Evolutionary conservation across 35 echinoderm and acorn worm species (phyloP).

Genomic region (Apostichopus japonicus): DNA sequence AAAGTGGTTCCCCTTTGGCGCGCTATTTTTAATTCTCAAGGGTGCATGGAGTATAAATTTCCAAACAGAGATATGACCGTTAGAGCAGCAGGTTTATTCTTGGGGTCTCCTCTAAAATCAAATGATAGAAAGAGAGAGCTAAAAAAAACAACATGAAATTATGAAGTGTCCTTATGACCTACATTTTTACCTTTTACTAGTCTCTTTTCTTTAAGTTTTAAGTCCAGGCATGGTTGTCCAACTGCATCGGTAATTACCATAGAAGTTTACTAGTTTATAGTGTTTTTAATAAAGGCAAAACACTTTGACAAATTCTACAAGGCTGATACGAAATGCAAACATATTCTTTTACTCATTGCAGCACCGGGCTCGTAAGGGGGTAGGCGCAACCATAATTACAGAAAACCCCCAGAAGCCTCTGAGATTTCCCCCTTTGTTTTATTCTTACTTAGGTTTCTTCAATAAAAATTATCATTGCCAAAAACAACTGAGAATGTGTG

Average conservation of each 20-base stretch:
- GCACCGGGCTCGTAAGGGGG: not conserved
- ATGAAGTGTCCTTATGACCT: conserved; percentile 4
- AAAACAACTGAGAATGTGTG: not conserved
- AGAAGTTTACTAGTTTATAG: not conserved
- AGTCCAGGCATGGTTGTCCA: not conserved
- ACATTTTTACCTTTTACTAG: not conserved
- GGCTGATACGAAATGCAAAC: not conserved
- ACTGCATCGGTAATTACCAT: conserved; percentile 3
- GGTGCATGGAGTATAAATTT: conserved; percentile 41
- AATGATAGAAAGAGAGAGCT: not conserved
- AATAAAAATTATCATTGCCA: not conserved
- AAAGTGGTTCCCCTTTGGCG: conserved; percentile 30
- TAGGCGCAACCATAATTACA: not conserved
- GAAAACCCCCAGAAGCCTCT: not conserved
- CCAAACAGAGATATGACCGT: not conserved
- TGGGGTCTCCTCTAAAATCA: not conserved
- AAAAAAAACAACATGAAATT: not conserved
- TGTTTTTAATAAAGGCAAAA: not conserved
- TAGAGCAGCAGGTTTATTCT: not conserved
- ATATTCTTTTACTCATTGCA: not conserved
- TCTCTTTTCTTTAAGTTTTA: not conserved
- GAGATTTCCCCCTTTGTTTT: not conserved
- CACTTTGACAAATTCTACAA: not conserved
- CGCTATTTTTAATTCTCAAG: conserved; percentile 46
- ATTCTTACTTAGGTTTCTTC: not conserved